Evolutionary conservation across 2,113 vertebrate species (phyloP).

Genomic region (Butastur rufipennis): DNA sequence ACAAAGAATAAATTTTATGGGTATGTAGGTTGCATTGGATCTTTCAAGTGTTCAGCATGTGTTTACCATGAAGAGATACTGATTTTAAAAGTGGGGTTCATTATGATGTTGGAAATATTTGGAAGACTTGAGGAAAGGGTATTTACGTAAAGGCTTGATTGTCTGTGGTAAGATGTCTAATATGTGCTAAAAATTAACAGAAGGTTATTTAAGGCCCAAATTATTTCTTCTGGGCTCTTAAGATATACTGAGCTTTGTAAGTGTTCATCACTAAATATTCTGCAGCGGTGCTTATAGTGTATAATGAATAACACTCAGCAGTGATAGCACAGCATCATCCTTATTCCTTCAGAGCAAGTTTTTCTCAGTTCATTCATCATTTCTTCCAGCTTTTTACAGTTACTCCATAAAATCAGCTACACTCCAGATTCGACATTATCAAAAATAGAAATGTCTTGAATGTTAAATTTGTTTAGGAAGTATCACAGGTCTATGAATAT

Average conservation of each 20-base stretch:
- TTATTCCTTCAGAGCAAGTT: conserved; percentile 11
- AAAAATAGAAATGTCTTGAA: conserved; percentile 33
- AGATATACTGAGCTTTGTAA: conserved; percentile 6
- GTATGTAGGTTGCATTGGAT: conserved; percentile 15
- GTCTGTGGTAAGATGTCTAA: not conserved
- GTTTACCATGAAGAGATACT: not conserved
- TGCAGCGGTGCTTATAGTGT: conserved; percentile 2
- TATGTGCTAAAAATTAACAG: conserved; percentile 17
- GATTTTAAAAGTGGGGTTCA: not conserved
- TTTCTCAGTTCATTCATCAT: conserved; percentile 28
- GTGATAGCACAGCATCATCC: conserved; percentile 17
- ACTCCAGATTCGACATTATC: not conserved
- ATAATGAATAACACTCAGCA: conserved; percentile 41
- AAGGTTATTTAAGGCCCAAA: conserved; percentile 1
- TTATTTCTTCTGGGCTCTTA: conserved; percentile 19
- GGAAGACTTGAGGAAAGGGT: not conserved
- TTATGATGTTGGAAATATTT: not conserved
- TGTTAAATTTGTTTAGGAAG: conserved; percentile 17
- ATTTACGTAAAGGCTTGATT: not conserved
- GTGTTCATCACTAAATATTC: conserved; percentile 33
- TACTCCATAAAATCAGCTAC: conserved; percentile 24
- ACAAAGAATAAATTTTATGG: conserved; percentile 53
- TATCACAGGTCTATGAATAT: not conserved
- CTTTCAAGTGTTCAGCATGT: not conserved
- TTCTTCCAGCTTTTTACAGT: conserved; percentile 17